These are phyloP conservation scores for Leptopilina boulardi DNA, from an alignment of 1,140 invertebrate species.

Conservation along the genomic window DNA sequence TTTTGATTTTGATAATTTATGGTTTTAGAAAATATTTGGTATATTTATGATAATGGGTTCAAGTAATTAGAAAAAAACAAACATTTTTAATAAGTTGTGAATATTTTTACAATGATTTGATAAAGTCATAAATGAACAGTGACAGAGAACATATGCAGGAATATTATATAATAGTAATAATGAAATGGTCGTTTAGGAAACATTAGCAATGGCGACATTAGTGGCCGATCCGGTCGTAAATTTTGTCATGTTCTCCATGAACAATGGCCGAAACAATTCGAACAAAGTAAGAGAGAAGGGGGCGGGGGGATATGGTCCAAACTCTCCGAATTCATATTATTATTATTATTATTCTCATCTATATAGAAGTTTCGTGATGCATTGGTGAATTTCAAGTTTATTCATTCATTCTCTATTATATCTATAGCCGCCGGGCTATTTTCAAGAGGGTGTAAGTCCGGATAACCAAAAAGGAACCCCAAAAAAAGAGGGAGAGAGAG, in stretches of 20 bases:
- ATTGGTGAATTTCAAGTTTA: constrained; percentile 34
- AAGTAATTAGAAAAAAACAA: too few relatives aligned
- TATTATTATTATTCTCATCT: constrained; percentile 31
- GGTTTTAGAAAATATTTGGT: too few relatives aligned
- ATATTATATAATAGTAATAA: constrained; percentile 38
- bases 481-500: too few relatives aligned
- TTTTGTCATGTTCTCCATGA: constrained; percentile 50
- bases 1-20: too few relatives aligned
- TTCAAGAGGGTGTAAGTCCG: background rate
- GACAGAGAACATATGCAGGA: background rate
- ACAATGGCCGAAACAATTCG: constrained; percentile 65
- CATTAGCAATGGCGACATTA: constrained; percentile 51
- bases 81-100: too few relatives aligned
- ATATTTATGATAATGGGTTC: too few relatives aligned
- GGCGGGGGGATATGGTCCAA: too few relatives aligned
- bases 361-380: constrained; percentile 42
- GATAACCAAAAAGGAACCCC: background rate
- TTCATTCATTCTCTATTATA: constrained; percentile 8
- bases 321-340: too few relatives aligned
- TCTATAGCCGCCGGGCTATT: background rate
- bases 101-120: too few relatives aligned
- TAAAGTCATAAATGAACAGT: constrained; percentile 3
- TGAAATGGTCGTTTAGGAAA: constrained; percentile 55
- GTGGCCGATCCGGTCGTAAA: constrained; percentile 46
- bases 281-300: constrained; percentile 31